A percentile compares a stretch with the other conserved stretches of the same genome.
These are phyloP conservation scores for Dasysyrphus tricinctus DNA, from an alignment of 2,888 invertebrate genomes.

Conservation along the genomic window DNA sequence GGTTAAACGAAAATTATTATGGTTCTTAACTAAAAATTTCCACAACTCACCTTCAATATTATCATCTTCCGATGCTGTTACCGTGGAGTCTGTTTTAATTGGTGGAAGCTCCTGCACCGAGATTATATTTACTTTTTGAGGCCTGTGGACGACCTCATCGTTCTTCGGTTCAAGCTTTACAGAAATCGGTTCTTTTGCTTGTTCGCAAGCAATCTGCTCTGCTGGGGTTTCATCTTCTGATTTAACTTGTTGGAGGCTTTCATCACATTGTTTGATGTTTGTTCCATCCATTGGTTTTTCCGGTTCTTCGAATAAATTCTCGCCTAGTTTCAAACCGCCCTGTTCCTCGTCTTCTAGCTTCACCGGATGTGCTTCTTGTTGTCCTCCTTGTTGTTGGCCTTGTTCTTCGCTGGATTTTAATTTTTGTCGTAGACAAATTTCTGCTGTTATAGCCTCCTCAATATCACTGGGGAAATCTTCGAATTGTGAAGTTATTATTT, in stretches of 20 bases:
- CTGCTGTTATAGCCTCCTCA: conserved; percentile 80
- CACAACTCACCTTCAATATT: conserved; percentile 79
- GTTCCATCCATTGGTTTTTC: conserved; percentile 27
- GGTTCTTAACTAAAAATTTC: neutral
- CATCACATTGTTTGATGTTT: neutral
- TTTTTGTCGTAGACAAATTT: conserved; percentile 81
- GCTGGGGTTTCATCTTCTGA: neutral
- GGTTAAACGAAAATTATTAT: conserved; percentile 8
- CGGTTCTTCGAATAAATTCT: conserved; percentile 17
- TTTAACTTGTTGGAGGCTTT: neutral
- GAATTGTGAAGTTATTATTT: conserved; percentile 60
- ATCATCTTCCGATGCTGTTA: conserved; percentile 79
- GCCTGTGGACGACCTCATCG: neutral
- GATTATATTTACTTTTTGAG: conserved; percentile 72
- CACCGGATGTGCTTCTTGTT: neutral
- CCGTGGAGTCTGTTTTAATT: conserved; percentile 78
- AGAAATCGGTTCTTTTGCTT: conserved; percentile 1
- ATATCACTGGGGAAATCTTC: conserved; percentile 80
- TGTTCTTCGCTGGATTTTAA: conserved; percentile 68
- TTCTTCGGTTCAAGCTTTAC: conserved; percentile 5
- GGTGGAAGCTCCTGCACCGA: conserved; percentile 78
- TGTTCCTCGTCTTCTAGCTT: neutral
- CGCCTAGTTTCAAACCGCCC: neutral
- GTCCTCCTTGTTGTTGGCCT: conserved; percentile 6
- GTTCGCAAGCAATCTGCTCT: neutral